These are phyloP conservation scores for Diphyllodes magnificus DNA, from an alignment of 2,113 vertebrate genomes.

Conservation along the genomic window DNA sequence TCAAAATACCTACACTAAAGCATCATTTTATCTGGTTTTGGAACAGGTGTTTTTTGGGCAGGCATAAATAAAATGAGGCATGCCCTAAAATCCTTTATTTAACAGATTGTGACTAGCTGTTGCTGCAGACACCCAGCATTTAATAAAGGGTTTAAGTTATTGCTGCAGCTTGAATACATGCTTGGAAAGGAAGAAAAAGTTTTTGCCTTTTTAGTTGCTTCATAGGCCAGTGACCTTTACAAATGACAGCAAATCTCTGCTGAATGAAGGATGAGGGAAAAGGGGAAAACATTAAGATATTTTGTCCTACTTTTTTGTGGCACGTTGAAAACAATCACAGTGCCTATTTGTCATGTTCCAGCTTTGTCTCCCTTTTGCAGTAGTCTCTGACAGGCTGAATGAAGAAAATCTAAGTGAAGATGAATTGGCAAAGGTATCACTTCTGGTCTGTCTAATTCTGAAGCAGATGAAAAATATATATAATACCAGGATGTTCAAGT, in stretches of 20 bases:
- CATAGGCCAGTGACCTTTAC: slow-evolving; percentile 70
- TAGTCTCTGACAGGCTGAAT: slow-evolving; percentile 68
- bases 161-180: not conserved
- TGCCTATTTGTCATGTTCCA: slow-evolving; percentile 73
- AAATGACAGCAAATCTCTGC: slow-evolving; percentile 70
- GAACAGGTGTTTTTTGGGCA: not conserved
- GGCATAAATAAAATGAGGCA: not conserved
- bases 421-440: slow-evolving; percentile 68
- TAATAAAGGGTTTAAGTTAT: not conserved
- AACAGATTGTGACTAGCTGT: not conserved
- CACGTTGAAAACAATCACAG: slow-evolving; percentile 75
- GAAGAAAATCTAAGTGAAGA: slow-evolving; percentile 74
- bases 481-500: slow-evolving; percentile 65
- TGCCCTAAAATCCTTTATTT: not conserved
- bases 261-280: slow-evolving; percentile 73
- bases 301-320: slow-evolving; percentile 74
- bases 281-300: slow-evolving; percentile 79
- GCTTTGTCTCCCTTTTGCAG: slow-evolving; percentile 54
- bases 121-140: not conserved
- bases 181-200: slow-evolving; percentile 29
- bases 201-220: slow-evolving; percentile 48
- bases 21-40: not conserved
- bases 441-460: slow-evolving; percentile 70
- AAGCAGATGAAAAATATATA: slow-evolving; percentile 72
- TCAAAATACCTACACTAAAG: not conserved